Evolutionary conservation across 2,888 invertebrate genomes (phyloP), one percentile per base, ranked within the genome.

Genomic region (Metacarcinus magister): DNA sequence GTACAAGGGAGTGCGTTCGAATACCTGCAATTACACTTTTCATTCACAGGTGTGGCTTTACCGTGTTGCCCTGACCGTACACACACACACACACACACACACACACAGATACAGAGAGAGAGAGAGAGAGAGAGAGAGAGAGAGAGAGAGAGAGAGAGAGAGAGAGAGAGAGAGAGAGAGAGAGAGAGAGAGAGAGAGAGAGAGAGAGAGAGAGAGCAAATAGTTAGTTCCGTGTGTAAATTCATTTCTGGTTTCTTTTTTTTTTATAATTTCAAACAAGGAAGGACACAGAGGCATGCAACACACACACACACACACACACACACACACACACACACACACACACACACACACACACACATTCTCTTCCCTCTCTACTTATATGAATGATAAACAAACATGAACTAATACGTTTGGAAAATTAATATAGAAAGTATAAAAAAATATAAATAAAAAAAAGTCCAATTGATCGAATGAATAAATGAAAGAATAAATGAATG

Each of bases 81-180:
- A n/a, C n/a, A n/a, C n/a, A n/a, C n/a, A n/a, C n/a, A n/a, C n/a
- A n/a, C n/a, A n/a, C n/a, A n/a, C n/a, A n/a, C n/a, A n/a, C n/a
- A n/a, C n/a, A n/a, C n/a, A n/a, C n/a, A 28, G 28, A 28, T 19
- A 87, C 23, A 28, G n/a, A 87, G 13, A 87, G 23, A 87, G 5
- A 87, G 1, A 7, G 8, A 87, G n/a, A 87, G 2, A 28, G 28
- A 87, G 28, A 87, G 13, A 28, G 28, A 7, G 28, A 87, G 10
- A 32, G 28, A 32, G 28, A 39, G 8, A 32, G 87, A 10, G 13
- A 87, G 5, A 32, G 23, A 32, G 16, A 43, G 44, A 90, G 44
- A 90, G 44, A 90, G 44, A 90, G 44, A 90, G 44, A 43, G 90
- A 90, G 44, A 90, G 44, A 90, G 44, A 43, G 44, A 90, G 90